Evolutionary conservation across 1,140 invertebrate genomes (phyloP).

Genomic region (Drosophila mojavensis): DNA sequence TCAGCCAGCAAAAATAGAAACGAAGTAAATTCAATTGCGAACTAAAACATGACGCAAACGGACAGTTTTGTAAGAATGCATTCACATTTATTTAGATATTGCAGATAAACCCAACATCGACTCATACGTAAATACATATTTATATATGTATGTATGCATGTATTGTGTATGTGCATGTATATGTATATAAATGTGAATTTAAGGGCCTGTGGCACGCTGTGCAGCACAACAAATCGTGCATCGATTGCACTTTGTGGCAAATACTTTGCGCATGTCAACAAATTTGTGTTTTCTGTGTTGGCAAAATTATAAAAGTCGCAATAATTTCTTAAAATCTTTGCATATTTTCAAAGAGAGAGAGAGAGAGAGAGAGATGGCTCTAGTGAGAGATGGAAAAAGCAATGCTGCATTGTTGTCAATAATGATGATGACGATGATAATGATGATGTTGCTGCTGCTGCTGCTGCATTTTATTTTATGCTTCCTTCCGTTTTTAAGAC

Average conservation of each 20-base stretch:
- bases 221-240: constrained; percentile 68
- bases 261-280: constrained; percentile 77
- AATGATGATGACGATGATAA: constrained; percentile 23
- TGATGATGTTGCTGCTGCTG: constrained; percentile 34
- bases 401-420: constrained; percentile 31
- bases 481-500: constrained; percentile 70
- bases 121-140: constrained; percentile 19
- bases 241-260: constrained; percentile 59
- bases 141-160: not conserved
- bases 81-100: constrained; percentile 58
- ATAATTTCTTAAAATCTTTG: constrained; percentile 76
- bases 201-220: constrained; percentile 38
- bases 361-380: not conserved
- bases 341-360: constrained; percentile 56
- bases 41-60: constrained; percentile 42
- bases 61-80: constrained; percentile 37
- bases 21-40: constrained; percentile 44
- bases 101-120: constrained; percentile 55
- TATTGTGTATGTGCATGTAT: not conserved
- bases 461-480: constrained; percentile 78
- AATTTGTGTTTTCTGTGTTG: constrained; percentile 41
- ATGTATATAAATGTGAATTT: constrained; percentile 3
- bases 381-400: not conserved
- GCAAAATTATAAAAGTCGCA: constrained; percentile 77
- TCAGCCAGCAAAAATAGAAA: constrained; percentile 45